phyloP scores from a whole-genome alignment of 2,113 vertebrate genomes.

The Ploceus nigricollis region DNA sequence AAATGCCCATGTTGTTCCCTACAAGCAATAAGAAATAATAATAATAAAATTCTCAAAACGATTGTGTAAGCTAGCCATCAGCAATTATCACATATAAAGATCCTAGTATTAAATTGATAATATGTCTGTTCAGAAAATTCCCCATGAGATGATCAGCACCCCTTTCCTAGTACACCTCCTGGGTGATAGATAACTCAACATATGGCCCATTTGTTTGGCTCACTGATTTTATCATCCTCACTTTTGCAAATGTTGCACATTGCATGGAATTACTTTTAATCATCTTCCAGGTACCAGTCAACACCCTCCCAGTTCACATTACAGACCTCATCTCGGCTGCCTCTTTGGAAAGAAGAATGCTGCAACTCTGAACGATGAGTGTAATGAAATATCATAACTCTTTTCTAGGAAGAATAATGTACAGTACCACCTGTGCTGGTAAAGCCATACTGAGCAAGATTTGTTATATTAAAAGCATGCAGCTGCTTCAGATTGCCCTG shows the following conservation, averaged over 20 bases:
- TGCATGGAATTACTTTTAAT: slow-evolving; percentile 2
- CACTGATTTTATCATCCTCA: slow-evolving; percentile 30
- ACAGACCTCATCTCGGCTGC: neutral
- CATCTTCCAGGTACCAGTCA: neutral
- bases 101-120: neutral
- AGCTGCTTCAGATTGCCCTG: neutral
- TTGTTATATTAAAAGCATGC: neutral
- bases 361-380: neutral
- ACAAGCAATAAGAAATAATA: neutral
- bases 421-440: neutral
- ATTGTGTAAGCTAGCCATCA: neutral
- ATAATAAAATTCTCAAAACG: neutral
- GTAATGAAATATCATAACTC: neutral
- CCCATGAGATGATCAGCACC: neutral
- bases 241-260: slow-evolving; percentile 8
- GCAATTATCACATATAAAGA: neutral
- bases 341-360: slow-evolving; percentile 10
- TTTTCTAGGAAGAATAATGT: slow-evolving; percentile 2
- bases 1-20: neutral
- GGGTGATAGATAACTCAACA: neutral
- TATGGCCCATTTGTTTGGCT: slow-evolving; percentile 34
- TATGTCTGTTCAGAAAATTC: neutral
- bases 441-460: neutral
- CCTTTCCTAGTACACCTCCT: neutral
- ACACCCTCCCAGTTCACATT: neutral